Evolutionary conservation across 2,888 invertebrate species (phyloP).

Genomic region (Priocnemis perturbator): DNA sequence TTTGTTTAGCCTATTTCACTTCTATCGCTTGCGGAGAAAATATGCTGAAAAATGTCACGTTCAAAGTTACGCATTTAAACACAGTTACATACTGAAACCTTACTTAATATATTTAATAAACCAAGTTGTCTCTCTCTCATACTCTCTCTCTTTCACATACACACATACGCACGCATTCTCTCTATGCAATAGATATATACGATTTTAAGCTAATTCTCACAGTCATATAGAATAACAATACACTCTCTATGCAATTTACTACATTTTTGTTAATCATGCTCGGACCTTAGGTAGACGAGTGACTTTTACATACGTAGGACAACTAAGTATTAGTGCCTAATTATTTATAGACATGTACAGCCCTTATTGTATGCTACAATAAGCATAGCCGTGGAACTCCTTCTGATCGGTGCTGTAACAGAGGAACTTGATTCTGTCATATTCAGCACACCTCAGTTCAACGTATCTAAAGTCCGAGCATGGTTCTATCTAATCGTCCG

Average conservation of each 20-base stretch:
- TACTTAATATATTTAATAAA: constrained; percentile 49
- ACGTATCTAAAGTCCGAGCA: constrained; percentile 68
- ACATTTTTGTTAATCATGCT: constrained; percentile 17
- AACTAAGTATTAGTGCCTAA: background rate
- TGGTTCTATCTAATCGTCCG: constrained; percentile 65
- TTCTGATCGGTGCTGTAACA: constrained; percentile 58
- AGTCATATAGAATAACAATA: constrained; percentile 8
- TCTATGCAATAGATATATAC: too few species aligned
- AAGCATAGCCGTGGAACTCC: constrained; percentile 33
- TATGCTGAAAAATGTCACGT: constrained; percentile 72
- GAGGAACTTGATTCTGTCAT: constrained; percentile 60
- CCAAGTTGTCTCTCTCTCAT: background rate
- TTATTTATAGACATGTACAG: constrained; percentile 5
- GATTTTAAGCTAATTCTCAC: constrained; percentile 29
- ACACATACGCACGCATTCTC: too few species aligned
- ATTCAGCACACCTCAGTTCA: constrained; percentile 61
- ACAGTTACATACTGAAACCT: constrained; percentile 33
- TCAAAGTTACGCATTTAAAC: constrained; percentile 52
- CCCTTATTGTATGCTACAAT: constrained; percentile 57
- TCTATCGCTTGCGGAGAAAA: constrained; percentile 69
- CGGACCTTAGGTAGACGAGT: background rate
- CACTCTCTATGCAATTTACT: constrained; percentile 39
- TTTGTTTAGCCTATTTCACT: constrained; percentile 56
- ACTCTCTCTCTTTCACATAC: too few species aligned
- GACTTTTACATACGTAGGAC: background rate